Evolutionary conservation across 1,140 invertebrate species (phyloP).

Genomic region (silkworm (Bombyx mori)): DNA sequence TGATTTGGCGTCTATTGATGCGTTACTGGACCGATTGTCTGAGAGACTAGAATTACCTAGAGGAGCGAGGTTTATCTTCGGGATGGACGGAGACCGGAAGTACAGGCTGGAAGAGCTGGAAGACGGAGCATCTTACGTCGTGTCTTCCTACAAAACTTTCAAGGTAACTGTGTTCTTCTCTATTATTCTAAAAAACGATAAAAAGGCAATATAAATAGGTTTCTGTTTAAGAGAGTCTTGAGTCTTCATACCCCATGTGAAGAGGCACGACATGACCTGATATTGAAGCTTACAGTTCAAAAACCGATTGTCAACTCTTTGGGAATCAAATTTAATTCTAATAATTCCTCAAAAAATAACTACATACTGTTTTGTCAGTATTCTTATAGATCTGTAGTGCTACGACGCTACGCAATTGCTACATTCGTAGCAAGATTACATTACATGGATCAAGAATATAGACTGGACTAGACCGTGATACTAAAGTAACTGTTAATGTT

Average conservation of each 20-base stretch:
- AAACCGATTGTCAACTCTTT: no score
- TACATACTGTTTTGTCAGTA: neutral
- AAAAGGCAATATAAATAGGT: no score
- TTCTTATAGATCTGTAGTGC: no score
- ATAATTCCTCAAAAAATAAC: neutral
- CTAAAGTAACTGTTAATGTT: no score
- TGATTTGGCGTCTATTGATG: conserved; percentile 89
- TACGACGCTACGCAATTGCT: neutral
- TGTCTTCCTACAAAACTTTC: conserved; percentile 92
- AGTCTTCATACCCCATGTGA: no score
- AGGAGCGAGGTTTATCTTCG: conserved; percentile 91
- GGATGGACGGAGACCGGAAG: conserved; percentile 89
- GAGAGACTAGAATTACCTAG: conserved; percentile 85
- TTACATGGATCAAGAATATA: no score
- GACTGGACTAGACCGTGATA: no score
- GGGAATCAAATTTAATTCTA: neutral
- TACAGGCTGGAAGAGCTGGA: conserved; percentile 88
- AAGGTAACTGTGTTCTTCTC: conserved; percentile 75
- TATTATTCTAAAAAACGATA: no score
- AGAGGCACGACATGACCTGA: no score
- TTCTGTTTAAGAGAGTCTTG: no score
- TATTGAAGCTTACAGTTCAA: no score
- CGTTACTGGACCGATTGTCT: conserved; percentile 87
- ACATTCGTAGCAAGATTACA: neutral
- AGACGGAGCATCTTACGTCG: conserved; percentile 91